Evolutionary conservation across 2,113 vertebrate genomes (phyloP).

Genomic region (Psammodynastes pulverulentus): DNA sequence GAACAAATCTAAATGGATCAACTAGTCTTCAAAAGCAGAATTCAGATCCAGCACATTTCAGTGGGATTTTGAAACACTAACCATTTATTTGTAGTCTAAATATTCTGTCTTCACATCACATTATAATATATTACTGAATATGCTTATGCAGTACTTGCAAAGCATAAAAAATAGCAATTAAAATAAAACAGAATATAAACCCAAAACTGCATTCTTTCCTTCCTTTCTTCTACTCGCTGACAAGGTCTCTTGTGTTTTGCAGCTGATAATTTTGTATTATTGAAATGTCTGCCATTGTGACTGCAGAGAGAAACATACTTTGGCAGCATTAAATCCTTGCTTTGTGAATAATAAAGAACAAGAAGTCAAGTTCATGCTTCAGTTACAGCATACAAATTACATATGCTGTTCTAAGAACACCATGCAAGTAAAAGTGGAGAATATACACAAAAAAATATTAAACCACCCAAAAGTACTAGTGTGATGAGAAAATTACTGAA

Average conservation of each 20-base stretch:
- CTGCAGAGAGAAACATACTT: constrained; percentile 31
- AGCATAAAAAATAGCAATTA: background rate
- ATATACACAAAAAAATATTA: constrained; percentile 6
- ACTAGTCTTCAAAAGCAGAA: background rate
- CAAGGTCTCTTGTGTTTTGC: background rate
- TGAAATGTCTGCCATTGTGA: background rate
- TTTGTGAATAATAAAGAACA: constrained; percentile 52
- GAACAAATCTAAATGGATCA: background rate
- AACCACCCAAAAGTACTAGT: constrained; percentile 24
- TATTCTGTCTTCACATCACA: background rate
- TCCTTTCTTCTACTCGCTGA: background rate
- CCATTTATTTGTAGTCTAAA: background rate
- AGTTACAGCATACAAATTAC: constrained; percentile 49
- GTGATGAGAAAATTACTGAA: constrained; percentile 29
- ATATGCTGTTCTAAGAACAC: constrained; percentile 27
- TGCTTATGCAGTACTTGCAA: background rate
- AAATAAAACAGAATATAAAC: background rate
- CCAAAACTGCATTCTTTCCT: background rate
- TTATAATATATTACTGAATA: background rate
- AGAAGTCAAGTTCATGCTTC: constrained; percentile 50
- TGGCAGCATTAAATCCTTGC: constrained; percentile 41
- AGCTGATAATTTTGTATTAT: background rate
- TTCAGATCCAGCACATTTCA: background rate
- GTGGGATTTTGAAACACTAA: background rate
- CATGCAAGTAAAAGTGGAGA: constrained; percentile 24